These are phyloP conservation scores for Drosophila parvula DNA, from an alignment of 1,140 invertebrate species.

Conservation along the genomic window DNA sequence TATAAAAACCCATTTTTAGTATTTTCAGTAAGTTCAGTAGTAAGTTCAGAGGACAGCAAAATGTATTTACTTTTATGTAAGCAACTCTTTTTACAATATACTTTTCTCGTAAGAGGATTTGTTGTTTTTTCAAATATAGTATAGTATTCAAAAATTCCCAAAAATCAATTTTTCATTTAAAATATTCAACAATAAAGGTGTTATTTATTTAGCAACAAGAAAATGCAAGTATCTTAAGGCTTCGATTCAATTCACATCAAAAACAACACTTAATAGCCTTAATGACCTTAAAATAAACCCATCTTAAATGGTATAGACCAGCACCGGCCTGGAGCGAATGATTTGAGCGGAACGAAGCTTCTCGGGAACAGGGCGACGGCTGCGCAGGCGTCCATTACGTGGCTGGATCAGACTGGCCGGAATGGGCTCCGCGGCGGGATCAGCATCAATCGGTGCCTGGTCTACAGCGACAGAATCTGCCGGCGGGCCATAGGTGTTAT, in stretches of 20 bases:
- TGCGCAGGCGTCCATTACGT: constrained; percentile 62
- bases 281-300: background rate
- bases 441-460: constrained; percentile 41
- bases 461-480: constrained; percentile 42
- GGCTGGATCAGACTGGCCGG: constrained; percentile 71
- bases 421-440: constrained; percentile 55
- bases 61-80: no score
- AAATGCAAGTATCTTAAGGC: background rate
- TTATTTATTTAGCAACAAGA: constrained; percentile 51
- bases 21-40: no score
- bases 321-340: constrained; percentile 67
- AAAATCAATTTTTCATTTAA: background rate
- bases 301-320: constrained; percentile 66
- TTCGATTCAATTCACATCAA: constrained; percentile 1
- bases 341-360: constrained; percentile 66
- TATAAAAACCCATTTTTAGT: no score
- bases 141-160: no score
- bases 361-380: constrained; percentile 52
- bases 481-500: constrained; percentile 72
- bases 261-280: constrained; percentile 6
- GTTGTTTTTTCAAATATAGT: no score
- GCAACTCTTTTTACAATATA: no score
- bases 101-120: no score
- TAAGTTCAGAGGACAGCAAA: no score
- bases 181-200: constrained; percentile 33